A percentile compares a stretch with the other conserved stretches of the same genome.
These are phyloP conservation scores for Denticeps clupeoides DNA, from an alignment of 2,797 vertebrate species.

Conservation along the genomic window DNA sequence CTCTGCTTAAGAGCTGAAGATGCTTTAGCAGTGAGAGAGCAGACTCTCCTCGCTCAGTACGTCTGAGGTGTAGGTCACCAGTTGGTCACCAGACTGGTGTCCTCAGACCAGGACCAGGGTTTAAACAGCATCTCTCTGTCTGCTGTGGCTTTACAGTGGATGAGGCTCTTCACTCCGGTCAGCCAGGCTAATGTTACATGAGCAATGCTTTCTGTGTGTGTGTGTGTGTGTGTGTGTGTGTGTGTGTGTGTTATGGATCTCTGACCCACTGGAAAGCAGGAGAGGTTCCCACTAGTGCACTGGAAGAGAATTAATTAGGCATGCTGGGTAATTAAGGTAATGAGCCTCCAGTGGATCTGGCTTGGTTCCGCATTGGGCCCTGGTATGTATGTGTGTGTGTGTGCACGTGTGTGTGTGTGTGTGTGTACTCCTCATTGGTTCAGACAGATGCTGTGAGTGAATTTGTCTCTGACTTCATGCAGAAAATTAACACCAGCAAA, in stretches of 20 bases:
- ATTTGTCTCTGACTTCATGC: slow-evolving; percentile 19
- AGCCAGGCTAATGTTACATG: too few species aligned
- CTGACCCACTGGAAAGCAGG: background rate
- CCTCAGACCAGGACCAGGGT: too few species aligned
- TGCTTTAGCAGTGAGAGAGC: too few species aligned
- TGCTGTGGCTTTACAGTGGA: too few species aligned
- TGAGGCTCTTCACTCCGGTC: too few species aligned
- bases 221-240: background rate
- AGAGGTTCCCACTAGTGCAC: slow-evolving; percentile 11
- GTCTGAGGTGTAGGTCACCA: too few species aligned
- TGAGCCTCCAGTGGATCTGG: slow-evolving; percentile 28
- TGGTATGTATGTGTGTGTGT: background rate
- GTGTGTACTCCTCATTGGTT: too few species aligned
- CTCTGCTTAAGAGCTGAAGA: too few species aligned
- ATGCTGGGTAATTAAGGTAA: slow-evolving; percentile 34
- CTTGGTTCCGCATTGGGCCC: slow-evolving; percentile 25
- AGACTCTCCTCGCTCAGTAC: too few species aligned
- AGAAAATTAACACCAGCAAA: slow-evolving; percentile 31
- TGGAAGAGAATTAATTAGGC: slow-evolving; percentile 33
- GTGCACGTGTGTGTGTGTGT: background rate
- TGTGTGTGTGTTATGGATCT: background rate
- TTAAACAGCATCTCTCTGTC: too few species aligned
- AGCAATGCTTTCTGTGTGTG: background rate
- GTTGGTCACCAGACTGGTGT: too few species aligned
- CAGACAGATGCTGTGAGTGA: too few species aligned